Percentiles rank a stretch among this genome's conserved stretches.
These are phyloP conservation scores for Jaculus jaculus DNA, from an alignment of 2,113 vertebrate genomes.

Conservation along the genomic window DNA sequence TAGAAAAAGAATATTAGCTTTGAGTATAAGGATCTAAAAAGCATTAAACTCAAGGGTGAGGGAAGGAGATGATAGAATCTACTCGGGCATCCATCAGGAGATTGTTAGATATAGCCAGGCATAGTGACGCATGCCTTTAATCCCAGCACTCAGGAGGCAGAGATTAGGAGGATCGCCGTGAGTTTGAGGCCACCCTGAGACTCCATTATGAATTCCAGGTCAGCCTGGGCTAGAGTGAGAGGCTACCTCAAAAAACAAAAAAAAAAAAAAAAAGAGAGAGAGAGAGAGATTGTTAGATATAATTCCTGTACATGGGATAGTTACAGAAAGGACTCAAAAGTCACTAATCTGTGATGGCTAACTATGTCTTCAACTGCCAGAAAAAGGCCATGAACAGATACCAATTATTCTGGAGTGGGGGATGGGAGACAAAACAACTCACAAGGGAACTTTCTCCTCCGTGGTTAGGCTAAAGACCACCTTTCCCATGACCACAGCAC, in stretches of 20 bases:
- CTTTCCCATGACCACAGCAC: constrained; percentile 90
- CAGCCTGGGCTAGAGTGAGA: no score
- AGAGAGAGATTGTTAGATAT: neutral
- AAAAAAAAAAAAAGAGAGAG: neutral
- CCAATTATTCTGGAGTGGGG: neutral
- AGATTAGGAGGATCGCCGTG: no score
- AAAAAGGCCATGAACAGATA: neutral
- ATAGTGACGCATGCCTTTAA: neutral
- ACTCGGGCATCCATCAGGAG: neutral
- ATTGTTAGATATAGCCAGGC: neutral
- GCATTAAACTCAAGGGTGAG: neutral
- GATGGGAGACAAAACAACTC: constrained; percentile 76
- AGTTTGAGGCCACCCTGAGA: no score
- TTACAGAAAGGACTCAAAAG: neutral
- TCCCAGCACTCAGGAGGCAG: neutral
- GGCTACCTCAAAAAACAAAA: neutral
- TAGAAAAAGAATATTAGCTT: neutral
- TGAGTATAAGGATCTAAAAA: neutral
- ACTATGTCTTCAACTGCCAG: neutral
- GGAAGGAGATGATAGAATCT: neutral
- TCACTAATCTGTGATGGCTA: neutral
- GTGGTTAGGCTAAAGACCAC: constrained; percentile 94
- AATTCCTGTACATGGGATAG: neutral
- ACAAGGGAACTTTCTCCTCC: constrained; percentile 94
- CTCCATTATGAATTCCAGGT: no score